Base-by-base conservation (phyloP, 2,797 vertebrate species). In the Ateles fusciceps region DNA sequence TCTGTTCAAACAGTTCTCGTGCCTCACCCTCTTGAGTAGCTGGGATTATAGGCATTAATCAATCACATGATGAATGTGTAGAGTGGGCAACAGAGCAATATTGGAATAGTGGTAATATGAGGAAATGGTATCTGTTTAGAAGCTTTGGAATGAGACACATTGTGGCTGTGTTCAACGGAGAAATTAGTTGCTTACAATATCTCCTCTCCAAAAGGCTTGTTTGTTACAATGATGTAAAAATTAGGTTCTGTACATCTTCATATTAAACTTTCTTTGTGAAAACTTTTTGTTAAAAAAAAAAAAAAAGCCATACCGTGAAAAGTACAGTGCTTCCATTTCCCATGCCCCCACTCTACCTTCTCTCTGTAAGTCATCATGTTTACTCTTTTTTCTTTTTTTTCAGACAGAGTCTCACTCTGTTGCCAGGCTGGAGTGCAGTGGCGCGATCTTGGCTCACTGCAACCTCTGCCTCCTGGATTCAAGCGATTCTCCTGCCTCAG, bases 111-210 rank as follows among this genome's bases (percentile, higher is more conserved):
- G 99, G 99, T 99, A 94, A 99, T 99, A 98, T 98, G 99, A 98
- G 99, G 99, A 96, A 99, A 99, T 99, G 99, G 99, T 98, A 99
- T 99, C 97, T 99, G 99, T 99, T 98, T 99, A 97, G 99, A 99
- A 98, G 99, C 99, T 39, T 98, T 99, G 98, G 99, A 99, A 98
- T 97, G 99, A 99, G 99, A 96, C 99, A 98, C 99, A 4, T 89
- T 75, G 81, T 72, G 81, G 7, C 83, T 89, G 2, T 89, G 12
- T 78, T 95, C 55, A 89, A 28, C 46, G 95, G 75, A 75, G 13
- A 89, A 87, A 81, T 79, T 22, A 36, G 0, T 50, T 95, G 17
- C 15, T 85, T 78, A 79, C 7, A 52, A 14, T 19, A 5, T 78
- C 57, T 75, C 24, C 24, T 52, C 83, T 85, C 71, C 46, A 80